Evolutionary conservation across 2,797 vertebrate species (phyloP), one percentile per base, ranked within the genome.

Genomic region (Hybognathus amarus): DNA sequence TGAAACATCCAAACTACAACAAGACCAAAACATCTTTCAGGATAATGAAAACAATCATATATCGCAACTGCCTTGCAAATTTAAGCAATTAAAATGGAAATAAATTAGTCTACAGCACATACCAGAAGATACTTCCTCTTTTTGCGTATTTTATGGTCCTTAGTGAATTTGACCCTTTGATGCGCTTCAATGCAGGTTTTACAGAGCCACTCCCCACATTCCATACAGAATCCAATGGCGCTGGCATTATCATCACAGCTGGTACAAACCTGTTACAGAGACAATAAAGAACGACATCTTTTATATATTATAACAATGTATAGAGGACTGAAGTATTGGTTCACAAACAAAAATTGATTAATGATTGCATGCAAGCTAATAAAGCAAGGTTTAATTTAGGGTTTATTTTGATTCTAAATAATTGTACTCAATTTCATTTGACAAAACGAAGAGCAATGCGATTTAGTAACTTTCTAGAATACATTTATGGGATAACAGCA

Each of bases 101-200:
- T 47, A 0, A 42, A 54, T 56, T 18, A 33, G 36, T 11, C 50
- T 54, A 54, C 9, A 22, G 6, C 17, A 40, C 93, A 92, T 94
- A 99, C 97, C 97, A 78, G 96, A 92, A 11, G 94, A 95, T 1
- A 97, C 94, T 64, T 97, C 98, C 92, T 99, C 98, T 89, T 98
- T 85, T 98, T 99, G 85, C 95, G 96, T 89, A 99, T 99, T 91
- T 97, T 97, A 89, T 99, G 98, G 89, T 99, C 98, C 92, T 99
- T 99, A 82, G 98, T 99, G 80, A 99, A 99, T 90, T 99, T 99
- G 24, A 99, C 98, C 90, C 98, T 93, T 89, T 99, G 98, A 92
- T 99, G 98, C 71, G 98, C 98, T 91, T 99, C 98, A 85, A 99
- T 97, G 83, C 98, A 99, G 2, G 98, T 99, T 91, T 99, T 97